A percentile compares a stretch with the other conserved stretches of the same genome.
Conservation (phyloP, 1,140 invertebrate species). For the Lordiphosa clarofinis region DNA sequence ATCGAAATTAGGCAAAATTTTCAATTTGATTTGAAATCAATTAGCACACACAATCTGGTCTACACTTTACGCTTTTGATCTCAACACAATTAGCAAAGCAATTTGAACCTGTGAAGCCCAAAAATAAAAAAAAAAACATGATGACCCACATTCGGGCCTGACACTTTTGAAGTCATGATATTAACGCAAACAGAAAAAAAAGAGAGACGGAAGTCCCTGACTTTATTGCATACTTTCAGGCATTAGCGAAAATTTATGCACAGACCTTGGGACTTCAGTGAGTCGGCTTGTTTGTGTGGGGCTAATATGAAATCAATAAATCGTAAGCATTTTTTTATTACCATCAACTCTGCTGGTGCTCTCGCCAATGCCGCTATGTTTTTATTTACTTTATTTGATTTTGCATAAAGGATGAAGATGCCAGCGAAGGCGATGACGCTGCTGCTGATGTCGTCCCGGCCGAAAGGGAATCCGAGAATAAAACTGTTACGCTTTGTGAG, state of each 20-base stretch:
- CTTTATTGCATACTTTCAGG: conserved; percentile 59
- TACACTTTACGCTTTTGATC: conserved; percentile 17
- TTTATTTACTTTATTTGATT: conserved; percentile 67
- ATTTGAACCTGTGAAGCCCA: conserved; percentile 20
- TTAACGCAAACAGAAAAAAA: conserved; percentile 30
- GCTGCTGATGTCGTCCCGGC: conserved; percentile 34
- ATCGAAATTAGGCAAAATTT: conserved; percentile 51
- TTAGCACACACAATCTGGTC: conserved; percentile 47
- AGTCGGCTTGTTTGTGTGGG: conserved; percentile 25
- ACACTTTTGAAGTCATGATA: conserved; percentile 65
- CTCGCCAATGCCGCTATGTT: conserved; percentile 26
- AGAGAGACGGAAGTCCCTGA: conserved; percentile 20
- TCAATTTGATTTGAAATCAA: conserved; percentile 44
- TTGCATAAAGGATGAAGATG: conserved; percentile 66
- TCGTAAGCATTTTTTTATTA: conserved; percentile 63
- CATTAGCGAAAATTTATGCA: conserved; percentile 51
- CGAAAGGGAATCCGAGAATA: conserved; percentile 15
- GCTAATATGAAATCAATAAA: conserved; percentile 76
- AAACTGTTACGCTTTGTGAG: conserved; percentile 58
- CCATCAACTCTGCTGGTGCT: conserved; percentile 25
- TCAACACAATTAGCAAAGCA: conserved; percentile 41
- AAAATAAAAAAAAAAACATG: conserved; percentile 1
- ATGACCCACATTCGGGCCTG: conserved; percentile 42
- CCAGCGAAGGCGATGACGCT: conserved; percentile 32
- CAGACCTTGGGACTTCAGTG: conserved; percentile 22